A percentile compares a stretch with the other conserved stretches of the same genome.
phyloP scores from a whole-genome alignment of 2,797 vertebrate species.

The Myotis vivesi region DNA sequence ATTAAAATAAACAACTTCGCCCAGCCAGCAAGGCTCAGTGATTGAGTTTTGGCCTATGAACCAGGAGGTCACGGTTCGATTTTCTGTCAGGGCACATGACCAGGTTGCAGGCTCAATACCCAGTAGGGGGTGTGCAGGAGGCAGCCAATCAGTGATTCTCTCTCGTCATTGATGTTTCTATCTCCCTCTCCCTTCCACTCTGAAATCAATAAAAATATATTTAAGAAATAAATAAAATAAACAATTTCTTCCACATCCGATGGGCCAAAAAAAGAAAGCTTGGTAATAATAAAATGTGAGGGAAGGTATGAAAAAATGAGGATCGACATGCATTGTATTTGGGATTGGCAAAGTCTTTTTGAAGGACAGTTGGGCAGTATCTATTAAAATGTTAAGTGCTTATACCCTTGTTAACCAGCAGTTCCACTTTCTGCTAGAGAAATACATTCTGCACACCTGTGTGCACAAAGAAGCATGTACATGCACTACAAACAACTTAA shows the following conservation, averaged over 20 bases:
- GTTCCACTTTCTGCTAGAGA: not conserved
- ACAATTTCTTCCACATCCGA: not conserved
- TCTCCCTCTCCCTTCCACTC: too few relatives aligned
- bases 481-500: not conserved
- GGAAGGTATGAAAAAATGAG: not conserved
- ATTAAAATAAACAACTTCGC: not conserved
- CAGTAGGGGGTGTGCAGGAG: too few relatives aligned
- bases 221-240: constrained; percentile 11
- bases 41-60: too few relatives aligned
- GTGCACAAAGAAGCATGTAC: not conserved
- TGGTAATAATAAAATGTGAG: not conserved
- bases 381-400: not conserved
- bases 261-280: constrained; percentile 23
- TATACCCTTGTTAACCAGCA: not conserved
- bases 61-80: too few relatives aligned
- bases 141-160: too few relatives aligned
- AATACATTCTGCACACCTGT: not conserved
- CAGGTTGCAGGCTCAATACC: too few relatives aligned
- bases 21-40: too few relatives aligned
- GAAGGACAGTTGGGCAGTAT: not conserved
- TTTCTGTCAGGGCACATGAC: too few relatives aligned
- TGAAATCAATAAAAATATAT: too few relatives aligned
- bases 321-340: not conserved
- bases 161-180: too few relatives aligned
- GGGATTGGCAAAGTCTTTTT: not conserved